phyloP scores from a whole-genome alignment of 2,888 invertebrate genomes.

The Deilephila elpenor region DNA sequence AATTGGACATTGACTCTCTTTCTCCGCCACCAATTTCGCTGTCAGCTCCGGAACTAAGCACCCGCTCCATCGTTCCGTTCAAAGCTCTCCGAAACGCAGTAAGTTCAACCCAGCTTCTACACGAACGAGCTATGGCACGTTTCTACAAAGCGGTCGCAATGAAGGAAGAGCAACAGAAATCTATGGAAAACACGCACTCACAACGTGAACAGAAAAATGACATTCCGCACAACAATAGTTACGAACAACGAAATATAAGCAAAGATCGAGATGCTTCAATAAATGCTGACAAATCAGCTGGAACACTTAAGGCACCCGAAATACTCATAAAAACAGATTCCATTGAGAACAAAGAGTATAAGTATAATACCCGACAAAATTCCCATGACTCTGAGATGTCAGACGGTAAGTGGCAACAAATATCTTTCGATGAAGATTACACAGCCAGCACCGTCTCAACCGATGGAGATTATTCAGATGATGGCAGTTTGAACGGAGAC shows the following conservation, averaged over 20 bases:
- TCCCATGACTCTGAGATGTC: conserved; percentile 64
- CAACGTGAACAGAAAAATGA: conserved; percentile 55
- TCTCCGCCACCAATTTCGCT: conserved; percentile 92
- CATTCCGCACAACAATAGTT: conserved; percentile 68
- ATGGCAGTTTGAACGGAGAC: conserved; percentile 72
- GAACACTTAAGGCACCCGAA: conserved; percentile 55
- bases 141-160: conserved; percentile 91
- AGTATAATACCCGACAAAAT: conserved; percentile 55
- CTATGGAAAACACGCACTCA: conserved; percentile 51
- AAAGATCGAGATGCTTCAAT: conserved; percentile 43
- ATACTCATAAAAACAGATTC: conserved; percentile 70
- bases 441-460: conserved; percentile 87
- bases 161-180: conserved; percentile 87
- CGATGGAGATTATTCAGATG: conserved; percentile 75
- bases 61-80: conserved; percentile 75
- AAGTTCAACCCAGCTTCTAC: conserved; percentile 92
- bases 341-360: conserved; percentile 61
- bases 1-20: conserved; percentile 87
- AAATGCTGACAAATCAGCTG: conserved; percentile 39
- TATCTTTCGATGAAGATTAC: conserved; percentile 85
- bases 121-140: conserved; percentile 92
- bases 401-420: conserved; percentile 77
- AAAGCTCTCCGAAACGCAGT: conserved; percentile 89
- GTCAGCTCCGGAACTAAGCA: conserved; percentile 91
- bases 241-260: conserved; percentile 43